A percentile compares a stretch with the other conserved stretches of the same genome.
Conservation (phyloP, 1,140 invertebrate genomes). For the Cherax quadricarinatus region DNA sequence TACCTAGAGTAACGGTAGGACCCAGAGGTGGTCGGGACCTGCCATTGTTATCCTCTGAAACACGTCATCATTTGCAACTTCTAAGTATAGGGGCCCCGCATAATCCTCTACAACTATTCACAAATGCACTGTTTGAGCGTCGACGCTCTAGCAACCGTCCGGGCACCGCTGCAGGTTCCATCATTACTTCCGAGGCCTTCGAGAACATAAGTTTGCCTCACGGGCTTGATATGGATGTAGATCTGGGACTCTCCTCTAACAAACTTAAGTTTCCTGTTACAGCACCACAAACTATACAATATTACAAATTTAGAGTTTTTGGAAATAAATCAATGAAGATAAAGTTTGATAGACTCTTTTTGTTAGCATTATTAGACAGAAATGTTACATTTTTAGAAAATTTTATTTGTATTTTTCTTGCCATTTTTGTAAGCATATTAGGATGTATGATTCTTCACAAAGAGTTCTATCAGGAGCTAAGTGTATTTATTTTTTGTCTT, state of each 20-base stretch:
- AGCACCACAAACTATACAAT: conserved; percentile 83
- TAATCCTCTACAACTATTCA: conserved; percentile 73
- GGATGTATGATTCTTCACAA: conserved; percentile 90
- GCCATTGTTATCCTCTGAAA: conserved; percentile 51
- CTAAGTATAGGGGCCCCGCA: conserved; percentile 66
- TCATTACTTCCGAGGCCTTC: conserved; percentile 35
- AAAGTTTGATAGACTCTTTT: conserved; percentile 92
- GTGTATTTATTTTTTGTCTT: conserved; percentile 96
- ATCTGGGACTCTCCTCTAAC: conserved; percentile 65
- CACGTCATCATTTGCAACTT: conserved; percentile 50
- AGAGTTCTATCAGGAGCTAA: conserved; percentile 93
- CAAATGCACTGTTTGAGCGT: conserved; percentile 73
- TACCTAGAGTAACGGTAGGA: conserved; percentile 39
- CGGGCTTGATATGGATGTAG: conserved; percentile 75
- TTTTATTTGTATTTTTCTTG: conserved; percentile 89
- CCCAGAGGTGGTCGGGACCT: conserved; percentile 47
- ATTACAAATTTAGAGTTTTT: conserved; percentile 88
- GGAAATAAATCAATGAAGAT: conserved; percentile 78
- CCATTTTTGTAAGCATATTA: conserved; percentile 89
- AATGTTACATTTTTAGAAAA: conserved; percentile 92
- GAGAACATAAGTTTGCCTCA: conserved; percentile 60
- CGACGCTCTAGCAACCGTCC: conserved; percentile 60
- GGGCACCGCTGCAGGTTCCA: conserved; percentile 33
- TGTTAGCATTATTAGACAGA: conserved; percentile 94
- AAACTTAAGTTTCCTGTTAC: conserved; percentile 73